Base-by-base conservation (phyloP, 2,888 invertebrate genomes). In the Metellina segmentata region DNA sequence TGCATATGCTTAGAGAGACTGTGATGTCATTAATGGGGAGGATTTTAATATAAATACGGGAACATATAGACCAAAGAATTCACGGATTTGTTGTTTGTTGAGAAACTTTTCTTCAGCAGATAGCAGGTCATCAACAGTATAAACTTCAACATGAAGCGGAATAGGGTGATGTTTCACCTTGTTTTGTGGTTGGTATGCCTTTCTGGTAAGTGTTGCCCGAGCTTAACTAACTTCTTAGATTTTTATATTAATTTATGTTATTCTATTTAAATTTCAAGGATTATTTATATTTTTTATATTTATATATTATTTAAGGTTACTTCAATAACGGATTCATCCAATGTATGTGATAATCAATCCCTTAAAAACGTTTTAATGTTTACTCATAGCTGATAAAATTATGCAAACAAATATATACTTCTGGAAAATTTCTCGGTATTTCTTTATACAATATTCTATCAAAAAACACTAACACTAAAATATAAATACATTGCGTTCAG, bases 1-100 rank as follows among this genome's bases (percentile, higher is more conserved):
- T 48, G 34, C 9, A 34, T n/a, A 16, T 49, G 9, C 6, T 49
- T 4, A 6, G 16, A 13, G 0, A 71, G 49, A 19, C 71, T 70
- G 20, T 19, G 51, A 13, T 19, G 16, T 49, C 49, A n/a, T 34
- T 34, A 11, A 9, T 9, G 11, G 49, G 71, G 7, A 7, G 6
- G 1, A 49, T 71, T 70, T n/a, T 0, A 6, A 19, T 82, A 82
- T 82, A 82, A 82, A 82, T 82, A 51, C 20, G 71, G 51, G 4
- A 70, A n/a, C 8, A 51, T n/a, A 0, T 19, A 5, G n/a, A 9
- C 49, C 1, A 9, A 1, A 11, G 19, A 71, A 19, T 20, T 16
- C 82, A 82, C 71, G 7, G 71, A 71, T 82, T 71, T 82, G 82
- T 82, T 82, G 52, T 48, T 71, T 82, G 82, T 71, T 71, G 82